Evolutionary conservation across 1,140 invertebrate species (phyloP), one percentile per base, ranked within the genome.

Genomic region (Drosophila gunungcola): DNA sequence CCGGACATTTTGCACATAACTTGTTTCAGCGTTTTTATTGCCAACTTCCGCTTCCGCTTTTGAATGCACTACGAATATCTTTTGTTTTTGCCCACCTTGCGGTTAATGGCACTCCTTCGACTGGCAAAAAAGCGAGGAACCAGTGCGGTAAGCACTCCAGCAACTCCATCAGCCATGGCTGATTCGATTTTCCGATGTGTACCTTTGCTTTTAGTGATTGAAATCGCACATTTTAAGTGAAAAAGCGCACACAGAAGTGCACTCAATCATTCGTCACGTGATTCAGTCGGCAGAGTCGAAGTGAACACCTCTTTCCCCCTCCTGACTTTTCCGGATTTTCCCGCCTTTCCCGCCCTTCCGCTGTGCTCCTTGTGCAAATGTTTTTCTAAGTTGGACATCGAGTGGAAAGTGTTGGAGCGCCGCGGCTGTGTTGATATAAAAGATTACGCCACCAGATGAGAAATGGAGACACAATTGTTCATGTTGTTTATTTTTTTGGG

Each of bases 181-280:
- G 68, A 72, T 72, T 72, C 68, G 68, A 72, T 72, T 72, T 72
- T 70, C 52, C 68, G 52, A 72, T 72, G 84, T 88, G 84, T 83
- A 88, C 79, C 83, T 88, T 86, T 88, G 79, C 84, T 88, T 89
- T 89, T 89, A 89, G 84, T 89, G 84, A 88, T 88, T 88, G 83
- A 88, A 88, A 88, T 88, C 83, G 83, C 83, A 82, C 83, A 88
- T 88, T 88, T 89, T 83, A 88, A 88, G 83, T 88, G 84, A 88
- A 86, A 88, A 89, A 88, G 84, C 75, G 79, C 80, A 88, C 84
- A 83, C 70, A 86, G 75, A 79, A 88, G 76, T 88, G 83, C 83
- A 88, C 83, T 88, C 83, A 88, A 88, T 88, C 83, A 88, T 88
- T 88, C 79, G 82, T 86, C 82, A 86, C 82, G 83, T 86, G 79